Evolutionary conservation across 2,888 invertebrate species (phyloP).

Genomic region (Brachyopa scutellaris): DNA sequence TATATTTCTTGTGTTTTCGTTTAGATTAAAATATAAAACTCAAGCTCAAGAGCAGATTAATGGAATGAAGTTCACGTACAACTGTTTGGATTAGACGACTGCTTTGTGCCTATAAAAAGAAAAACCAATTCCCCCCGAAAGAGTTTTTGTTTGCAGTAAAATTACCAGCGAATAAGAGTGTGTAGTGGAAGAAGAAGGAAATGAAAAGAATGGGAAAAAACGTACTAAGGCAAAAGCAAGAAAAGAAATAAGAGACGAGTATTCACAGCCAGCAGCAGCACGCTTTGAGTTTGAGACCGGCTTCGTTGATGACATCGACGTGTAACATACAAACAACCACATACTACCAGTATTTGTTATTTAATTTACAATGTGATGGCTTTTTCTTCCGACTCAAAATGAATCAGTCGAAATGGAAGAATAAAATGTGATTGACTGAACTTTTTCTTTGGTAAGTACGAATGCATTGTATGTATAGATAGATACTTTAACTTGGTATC

Average conservation of each 20-base stretch:
- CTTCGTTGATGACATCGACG: slow-evolving; percentile 18
- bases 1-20: neutral
- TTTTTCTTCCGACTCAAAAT: slow-evolving; percentile 8
- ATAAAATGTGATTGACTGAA: slow-evolving; percentile 15
- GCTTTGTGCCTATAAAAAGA: slow-evolving; percentile 68
- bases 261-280: neutral
- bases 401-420: slow-evolving; percentile 13
- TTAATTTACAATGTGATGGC: slow-evolving; percentile 26
- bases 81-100: slow-evolving; percentile 59
- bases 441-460: neutral
- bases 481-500: no score
- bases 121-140: slow-evolving; percentile 55
- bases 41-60: slow-evolving; percentile 37
- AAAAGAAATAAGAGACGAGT: slow-evolving; percentile 15
- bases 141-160: slow-evolving; percentile 20
- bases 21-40: slow-evolving; percentile 13
- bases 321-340: neutral
- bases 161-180: slow-evolving; percentile 18
- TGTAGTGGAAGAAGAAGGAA: slow-evolving; percentile 18
- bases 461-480: no score
- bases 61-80: slow-evolving; percentile 55
- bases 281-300: slow-evolving; percentile 13
- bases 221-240: slow-evolving; percentile 1
- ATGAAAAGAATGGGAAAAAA: slow-evolving; percentile 29
- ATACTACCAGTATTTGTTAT: slow-evolving; percentile 30